Evolutionary conservation across 1,140 invertebrate genomes (phyloP), one percentile per base, ranked within the genome.

Genomic region (Drosophila pachea): DNA sequence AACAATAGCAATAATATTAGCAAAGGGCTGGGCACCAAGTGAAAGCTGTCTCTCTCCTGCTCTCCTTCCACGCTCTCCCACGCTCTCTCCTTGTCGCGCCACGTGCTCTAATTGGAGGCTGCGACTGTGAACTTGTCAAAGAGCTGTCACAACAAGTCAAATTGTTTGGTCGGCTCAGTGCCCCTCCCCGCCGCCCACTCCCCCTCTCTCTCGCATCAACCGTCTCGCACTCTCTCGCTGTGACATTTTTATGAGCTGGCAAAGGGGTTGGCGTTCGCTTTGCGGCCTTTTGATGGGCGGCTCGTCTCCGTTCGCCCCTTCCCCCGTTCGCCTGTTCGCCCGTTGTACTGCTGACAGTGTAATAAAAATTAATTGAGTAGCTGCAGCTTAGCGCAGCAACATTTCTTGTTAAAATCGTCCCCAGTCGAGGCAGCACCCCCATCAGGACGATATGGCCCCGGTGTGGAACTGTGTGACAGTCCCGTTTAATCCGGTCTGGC

Each of bases 321-420:
- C 35, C 3, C 35, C 52, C 35, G 56, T 55, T 43, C 40, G 12
- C 50, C 31, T 40, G n/a, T n/a, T n/a, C n/a, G 22, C 22, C 59
- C 74, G 68, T 7, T 29, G 50, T 32, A 32, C 64, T 83, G 72
- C 64, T 83, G 79, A 81, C 77, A 86, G 74, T 66, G 81, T 74
- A 86, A 86, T 86, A 86, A 84, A 84, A 84, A 84, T 75, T 79
- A 86, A 86, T 77, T 86, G 81, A 86, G 69, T 74, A 67, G 73
- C 73, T 81, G 76, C 58, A 61, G 73, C 72, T 64, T 71, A 56
- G 54, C 40, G 40, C 60, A 67, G 60, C 56, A 53, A 58, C 61
- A 53, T 42, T 36, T 71, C 49, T 50, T 49, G 31, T 42, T 36
- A 35, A 36, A 22, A 22, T 22, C 22, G 22, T 22, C 35, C 40